Conservation (phyloP, 2,113 vertebrate species). For the Syrmaticus mikado region DNA sequence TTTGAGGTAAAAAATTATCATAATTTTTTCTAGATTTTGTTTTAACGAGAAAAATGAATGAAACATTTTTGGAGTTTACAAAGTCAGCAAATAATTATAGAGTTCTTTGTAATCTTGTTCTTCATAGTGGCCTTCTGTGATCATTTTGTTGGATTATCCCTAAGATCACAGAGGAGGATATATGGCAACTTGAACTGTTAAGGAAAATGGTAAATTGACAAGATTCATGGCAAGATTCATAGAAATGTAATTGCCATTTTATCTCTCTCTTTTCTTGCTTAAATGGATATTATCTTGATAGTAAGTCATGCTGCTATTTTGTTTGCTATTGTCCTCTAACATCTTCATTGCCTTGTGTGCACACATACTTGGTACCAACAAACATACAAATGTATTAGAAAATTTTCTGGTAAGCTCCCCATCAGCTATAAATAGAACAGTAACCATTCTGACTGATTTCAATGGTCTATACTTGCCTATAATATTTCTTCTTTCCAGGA, state of each 20-base stretch:
- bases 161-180: background rate
- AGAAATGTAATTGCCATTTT: background rate
- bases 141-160: background rate
- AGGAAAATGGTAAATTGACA: background rate
- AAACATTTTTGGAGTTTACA: background rate
- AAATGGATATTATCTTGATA: background rate
- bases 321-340: background rate
- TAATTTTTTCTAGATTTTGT: background rate
- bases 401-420: background rate
- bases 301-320: background rate
- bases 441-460: background rate
- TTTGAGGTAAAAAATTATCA: background rate
- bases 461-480: background rate
- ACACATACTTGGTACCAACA: background rate
- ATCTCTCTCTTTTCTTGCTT: background rate
- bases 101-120: background rate
- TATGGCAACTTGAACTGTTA: background rate
- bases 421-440: background rate
- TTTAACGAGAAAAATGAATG: background rate
- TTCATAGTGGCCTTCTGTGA: rapidly evolving
- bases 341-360: background rate
- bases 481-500: background rate
- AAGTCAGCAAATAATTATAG: background rate
- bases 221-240: background rate
- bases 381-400: background rate